Conservation (phyloP, 2,888 invertebrate species). For the Apoda limacodes region DNA sequence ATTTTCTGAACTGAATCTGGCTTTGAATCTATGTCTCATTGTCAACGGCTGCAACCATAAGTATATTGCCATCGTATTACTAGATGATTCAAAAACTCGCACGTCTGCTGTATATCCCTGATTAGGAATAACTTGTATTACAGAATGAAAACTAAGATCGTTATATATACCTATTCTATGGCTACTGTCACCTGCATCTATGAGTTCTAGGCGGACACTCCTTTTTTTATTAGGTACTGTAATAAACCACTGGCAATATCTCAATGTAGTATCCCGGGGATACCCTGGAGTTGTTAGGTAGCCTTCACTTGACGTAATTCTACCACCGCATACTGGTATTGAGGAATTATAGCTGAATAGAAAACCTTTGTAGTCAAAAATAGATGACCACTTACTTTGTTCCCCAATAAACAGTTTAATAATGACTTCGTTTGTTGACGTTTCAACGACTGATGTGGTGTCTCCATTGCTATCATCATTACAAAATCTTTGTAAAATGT, state of each 20-base stretch:
- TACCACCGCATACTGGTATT: slow-evolving; percentile 74
- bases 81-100: slow-evolving; percentile 69
- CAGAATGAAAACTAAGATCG: slow-evolving; percentile 53
- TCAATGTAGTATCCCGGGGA: slow-evolving; percentile 50
- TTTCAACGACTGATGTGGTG: slow-evolving; percentile 27
- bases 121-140: slow-evolving; percentile 36
- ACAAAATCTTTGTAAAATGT: slow-evolving; percentile 36
- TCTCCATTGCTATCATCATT: slow-evolving; percentile 21
- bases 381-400: slow-evolving; percentile 34
- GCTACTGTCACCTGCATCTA: slow-evolving; percentile 39
- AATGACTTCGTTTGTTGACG: slow-evolving; percentile 38
- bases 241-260: slow-evolving; percentile 48
- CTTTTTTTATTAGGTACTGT: slow-evolving; percentile 40
- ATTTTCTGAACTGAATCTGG: slow-evolving; percentile 74
- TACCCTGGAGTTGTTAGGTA: slow-evolving; percentile 79
- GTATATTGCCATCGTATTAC: slow-evolving; percentile 72
- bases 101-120: too few species aligned
- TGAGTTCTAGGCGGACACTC: slow-evolving; percentile 62
- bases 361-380: slow-evolving; percentile 63
- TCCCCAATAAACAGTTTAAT: slow-evolving; percentile 42
- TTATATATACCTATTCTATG: slow-evolving; percentile 61
- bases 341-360: slow-evolving; percentile 71
- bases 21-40: slow-evolving; percentile 76
- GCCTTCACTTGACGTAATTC: slow-evolving; percentile 72
- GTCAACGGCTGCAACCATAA: slow-evolving; percentile 62